Conservation (phyloP, 2,888 invertebrate species). For the Philaethria dido region DNA sequence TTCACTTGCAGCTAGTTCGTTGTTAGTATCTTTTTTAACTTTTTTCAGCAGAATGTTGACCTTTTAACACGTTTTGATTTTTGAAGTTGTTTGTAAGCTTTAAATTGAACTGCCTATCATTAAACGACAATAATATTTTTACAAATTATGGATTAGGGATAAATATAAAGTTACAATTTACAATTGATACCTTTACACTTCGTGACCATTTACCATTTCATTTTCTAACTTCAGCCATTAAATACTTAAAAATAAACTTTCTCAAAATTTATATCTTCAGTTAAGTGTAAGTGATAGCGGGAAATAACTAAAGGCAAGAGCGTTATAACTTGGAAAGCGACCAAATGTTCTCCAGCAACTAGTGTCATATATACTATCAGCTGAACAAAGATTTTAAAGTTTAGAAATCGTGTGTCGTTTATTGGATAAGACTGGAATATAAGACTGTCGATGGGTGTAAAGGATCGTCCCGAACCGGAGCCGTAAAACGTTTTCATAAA, state of each 20-base stretch:
- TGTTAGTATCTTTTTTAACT: slow-evolving; percentile 32
- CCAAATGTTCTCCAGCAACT: slow-evolving; percentile 24
- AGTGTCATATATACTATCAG: slow-evolving; percentile 28
- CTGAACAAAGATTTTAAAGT: slow-evolving; percentile 21
- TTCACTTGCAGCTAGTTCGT: slow-evolving; percentile 35
- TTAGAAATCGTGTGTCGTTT: slow-evolving; percentile 25
- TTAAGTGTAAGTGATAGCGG: slow-evolving; percentile 29
- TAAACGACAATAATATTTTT: background rate
- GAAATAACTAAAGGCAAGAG: slow-evolving; percentile 26
- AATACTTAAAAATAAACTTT: slow-evolving; percentile 10
- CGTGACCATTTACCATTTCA: background rate
- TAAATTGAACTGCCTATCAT: background rate
- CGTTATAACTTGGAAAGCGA: slow-evolving; percentile 28
- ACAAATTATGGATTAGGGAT: background rate
- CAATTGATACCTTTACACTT: background rate
- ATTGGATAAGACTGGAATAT: slow-evolving; percentile 28
- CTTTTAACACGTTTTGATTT: slow-evolving; percentile 24
- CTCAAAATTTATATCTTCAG: slow-evolving; percentile 18
- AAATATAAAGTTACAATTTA: background rate
- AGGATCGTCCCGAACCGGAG: slow-evolving; percentile 49
- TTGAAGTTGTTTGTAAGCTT: background rate
- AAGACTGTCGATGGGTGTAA: slow-evolving; percentile 45
- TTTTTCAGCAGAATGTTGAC: slow-evolving; percentile 23
- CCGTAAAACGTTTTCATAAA: slow-evolving; percentile 78
- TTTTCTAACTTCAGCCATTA: background rate